These are phyloP conservation scores for Ptychochromis oligacanthus DNA, from an alignment of 2,113 vertebrate genomes.

Conservation along the genomic window DNA sequence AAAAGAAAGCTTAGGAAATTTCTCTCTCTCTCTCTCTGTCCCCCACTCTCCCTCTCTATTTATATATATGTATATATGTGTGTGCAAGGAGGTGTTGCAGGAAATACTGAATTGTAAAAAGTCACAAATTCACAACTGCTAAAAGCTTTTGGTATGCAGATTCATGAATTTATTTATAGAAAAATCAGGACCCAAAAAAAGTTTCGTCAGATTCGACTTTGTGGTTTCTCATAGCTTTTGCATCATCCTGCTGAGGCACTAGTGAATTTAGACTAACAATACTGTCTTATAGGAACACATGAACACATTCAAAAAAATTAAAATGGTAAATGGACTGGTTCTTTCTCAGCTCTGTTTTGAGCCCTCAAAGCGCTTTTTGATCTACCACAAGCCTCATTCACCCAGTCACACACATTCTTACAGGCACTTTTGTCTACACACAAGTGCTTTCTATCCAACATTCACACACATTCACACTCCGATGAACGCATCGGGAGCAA, in stretches of 20 bases:
- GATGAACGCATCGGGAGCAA: too few species aligned
- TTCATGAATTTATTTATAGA: background rate
- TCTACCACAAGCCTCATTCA: too few species aligned
- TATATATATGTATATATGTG: background rate
- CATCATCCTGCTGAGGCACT: background rate
- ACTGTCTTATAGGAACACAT: background rate
- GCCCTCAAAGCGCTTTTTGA: too few species aligned
- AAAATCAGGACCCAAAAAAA: too few species aligned
- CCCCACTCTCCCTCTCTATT: background rate
- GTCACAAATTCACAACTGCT: background rate
- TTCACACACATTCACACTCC: too few species aligned
- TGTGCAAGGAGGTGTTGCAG: background rate
- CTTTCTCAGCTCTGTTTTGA: too few species aligned
- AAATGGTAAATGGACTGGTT: too few species aligned
- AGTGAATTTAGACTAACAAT: background rate
- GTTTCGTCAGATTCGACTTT: too few species aligned
- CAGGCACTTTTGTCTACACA: too few species aligned
- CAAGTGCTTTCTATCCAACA: too few species aligned
- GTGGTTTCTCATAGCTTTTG: background rate
- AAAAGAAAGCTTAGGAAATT: background rate
- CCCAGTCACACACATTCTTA: too few species aligned
- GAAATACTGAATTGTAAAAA: background rate
- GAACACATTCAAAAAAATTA: background rate
- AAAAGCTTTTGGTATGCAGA: background rate
- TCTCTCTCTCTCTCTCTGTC: background rate